Percentiles rank a stretch among this genome's conserved stretches.
phyloP scores from a whole-genome alignment of 2,888 invertebrate species.

The Eustalomyia histrio region DNA sequence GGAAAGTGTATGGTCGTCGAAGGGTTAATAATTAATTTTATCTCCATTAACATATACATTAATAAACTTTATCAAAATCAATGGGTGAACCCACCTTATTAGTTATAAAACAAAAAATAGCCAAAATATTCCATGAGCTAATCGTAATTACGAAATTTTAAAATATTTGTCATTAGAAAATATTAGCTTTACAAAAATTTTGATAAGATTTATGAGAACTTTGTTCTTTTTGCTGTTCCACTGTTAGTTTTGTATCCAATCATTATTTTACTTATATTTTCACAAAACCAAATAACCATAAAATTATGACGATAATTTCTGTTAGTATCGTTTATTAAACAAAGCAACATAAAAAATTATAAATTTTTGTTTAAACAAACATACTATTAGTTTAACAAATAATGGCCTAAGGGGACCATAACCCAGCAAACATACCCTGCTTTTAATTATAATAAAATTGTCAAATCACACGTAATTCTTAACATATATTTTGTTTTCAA shows the following conservation, averaged over 20 bases:
- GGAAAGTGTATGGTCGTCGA: no score
- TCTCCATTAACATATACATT: no score
- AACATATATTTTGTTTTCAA: no score
- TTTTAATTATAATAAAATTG: no score
- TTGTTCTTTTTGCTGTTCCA: not conserved
- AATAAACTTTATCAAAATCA: no score
- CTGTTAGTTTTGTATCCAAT: not conserved
- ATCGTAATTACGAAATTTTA: not conserved
- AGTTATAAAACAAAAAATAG: no score
- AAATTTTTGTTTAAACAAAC: not conserved
- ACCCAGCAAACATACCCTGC: no score
- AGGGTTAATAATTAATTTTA: no score
- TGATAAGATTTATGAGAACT: not conserved
- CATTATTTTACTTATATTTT: not conserved
- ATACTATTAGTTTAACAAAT: not conserved
- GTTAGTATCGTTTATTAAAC: not conserved
- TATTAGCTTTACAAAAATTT: not conserved
- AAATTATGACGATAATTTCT: not conserved
- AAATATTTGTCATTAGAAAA: not conserved
- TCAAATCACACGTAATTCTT: no score
- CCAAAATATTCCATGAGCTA: no score
- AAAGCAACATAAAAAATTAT: not conserved
- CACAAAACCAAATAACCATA: not conserved
- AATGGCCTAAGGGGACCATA: no score
- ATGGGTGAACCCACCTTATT: no score